A percentile compares a stretch with the other conserved stretches of the same genome.
Conservation (phyloP, 2,888 invertebrate genomes). For the Catocala nupta region DNA sequence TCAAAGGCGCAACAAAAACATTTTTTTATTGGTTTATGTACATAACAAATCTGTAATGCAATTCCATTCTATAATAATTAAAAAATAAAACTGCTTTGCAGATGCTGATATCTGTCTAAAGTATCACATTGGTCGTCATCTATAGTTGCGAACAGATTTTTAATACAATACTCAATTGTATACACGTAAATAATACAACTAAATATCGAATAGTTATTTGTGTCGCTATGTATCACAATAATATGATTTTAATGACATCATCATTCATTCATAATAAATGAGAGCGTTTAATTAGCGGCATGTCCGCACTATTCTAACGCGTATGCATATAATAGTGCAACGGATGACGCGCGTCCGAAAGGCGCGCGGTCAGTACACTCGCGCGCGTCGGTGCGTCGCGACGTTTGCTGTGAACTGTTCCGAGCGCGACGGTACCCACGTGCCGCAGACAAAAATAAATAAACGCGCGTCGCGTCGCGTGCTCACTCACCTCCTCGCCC, state of each 20-base stretch:
- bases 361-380: slow-evolving; percentile 82
- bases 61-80: too few species aligned
- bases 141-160: too few species aligned
- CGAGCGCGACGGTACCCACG: slow-evolving; percentile 68
- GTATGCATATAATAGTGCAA: slow-evolving; percentile 72
- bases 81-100: too few species aligned
- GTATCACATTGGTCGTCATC: too few species aligned
- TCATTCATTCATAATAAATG: slow-evolving; percentile 16
- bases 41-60: too few species aligned
- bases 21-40: too few species aligned
- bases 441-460: slow-evolving; percentile 70
- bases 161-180: too few species aligned
- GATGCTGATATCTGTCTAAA: too few species aligned
- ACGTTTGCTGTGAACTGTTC: slow-evolving; percentile 60
- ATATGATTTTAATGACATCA: slow-evolving; percentile 11
- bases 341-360: slow-evolving; percentile 70
- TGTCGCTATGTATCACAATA: background rate
- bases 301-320: slow-evolving; percentile 76
- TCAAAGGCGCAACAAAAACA: too few species aligned
- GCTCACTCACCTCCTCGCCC: slow-evolving; percentile 26
- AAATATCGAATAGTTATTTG: too few species aligned
- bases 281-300: slow-evolving; percentile 28
- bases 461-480: slow-evolving; percentile 54
- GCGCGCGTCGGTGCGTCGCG: slow-evolving; percentile 76
- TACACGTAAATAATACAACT: too few species aligned